Conservation (phyloP, 2,888 invertebrate species). For the Orthosia gracilis region DNA sequence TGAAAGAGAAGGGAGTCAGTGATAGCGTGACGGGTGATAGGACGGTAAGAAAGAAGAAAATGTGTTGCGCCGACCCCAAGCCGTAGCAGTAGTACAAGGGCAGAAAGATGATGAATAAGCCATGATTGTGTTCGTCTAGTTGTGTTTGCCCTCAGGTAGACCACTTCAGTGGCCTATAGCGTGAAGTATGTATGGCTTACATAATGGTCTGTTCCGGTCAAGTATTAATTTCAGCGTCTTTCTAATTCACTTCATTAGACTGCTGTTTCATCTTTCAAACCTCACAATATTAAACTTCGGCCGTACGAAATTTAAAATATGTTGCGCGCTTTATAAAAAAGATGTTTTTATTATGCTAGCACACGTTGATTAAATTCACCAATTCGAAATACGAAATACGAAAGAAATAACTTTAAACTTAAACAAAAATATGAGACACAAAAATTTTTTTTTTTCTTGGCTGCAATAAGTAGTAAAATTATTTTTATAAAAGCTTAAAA, state of each 20-base stretch:
- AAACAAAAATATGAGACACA: too few relatives aligned
- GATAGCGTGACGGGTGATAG: too few relatives aligned
- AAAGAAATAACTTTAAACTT: not conserved
- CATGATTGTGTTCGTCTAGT: not conserved
- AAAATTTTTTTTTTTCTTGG: not conserved
- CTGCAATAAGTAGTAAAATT: not conserved
- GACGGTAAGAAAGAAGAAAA: too few relatives aligned
- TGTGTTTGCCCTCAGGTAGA: not conserved
- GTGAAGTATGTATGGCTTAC: not conserved
- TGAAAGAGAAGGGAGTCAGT: too few relatives aligned
- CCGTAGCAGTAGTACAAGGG: too few relatives aligned
- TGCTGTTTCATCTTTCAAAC: too few relatives aligned
- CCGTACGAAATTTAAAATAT: not conserved
- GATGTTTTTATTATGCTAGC: not conserved
- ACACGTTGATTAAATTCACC: too few relatives aligned
- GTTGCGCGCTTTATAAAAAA: not conserved
- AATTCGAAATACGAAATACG: not conserved
- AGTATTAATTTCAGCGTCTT: not conserved
- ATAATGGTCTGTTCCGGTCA: not conserved
- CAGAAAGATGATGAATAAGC: too few relatives aligned
- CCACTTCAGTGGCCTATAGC: not conserved
- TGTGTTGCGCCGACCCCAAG: too few relatives aligned
- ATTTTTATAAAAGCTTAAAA: not conserved
- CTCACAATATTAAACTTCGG: not conserved
- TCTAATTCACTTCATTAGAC: too few relatives aligned